These are phyloP conservation scores for Trypoxylus dichotomus DNA, from an alignment of 1,140 invertebrate species.

Conservation along the genomic window DNA sequence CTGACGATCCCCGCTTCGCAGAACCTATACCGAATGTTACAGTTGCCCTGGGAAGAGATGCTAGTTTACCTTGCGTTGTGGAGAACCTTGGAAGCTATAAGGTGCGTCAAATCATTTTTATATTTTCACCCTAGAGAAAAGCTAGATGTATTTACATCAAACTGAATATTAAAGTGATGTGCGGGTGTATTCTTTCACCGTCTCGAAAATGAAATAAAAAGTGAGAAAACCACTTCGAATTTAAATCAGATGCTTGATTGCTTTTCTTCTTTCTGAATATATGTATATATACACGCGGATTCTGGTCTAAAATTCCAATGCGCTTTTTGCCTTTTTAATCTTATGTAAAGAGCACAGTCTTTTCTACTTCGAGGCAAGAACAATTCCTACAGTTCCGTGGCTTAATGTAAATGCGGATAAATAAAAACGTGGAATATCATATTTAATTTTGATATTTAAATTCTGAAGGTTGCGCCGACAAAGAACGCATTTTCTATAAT, in stretches of 20 bases:
- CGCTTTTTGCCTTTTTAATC: too few relatives aligned
- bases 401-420: too few relatives aligned
- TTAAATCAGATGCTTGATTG: neutral
- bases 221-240: neutral
- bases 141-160: neutral
- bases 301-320: too few relatives aligned
- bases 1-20: constrained; percentile 79
- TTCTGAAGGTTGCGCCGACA: too few relatives aligned
- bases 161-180: neutral
- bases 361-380: too few relatives aligned
- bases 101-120: constrained; percentile 59
- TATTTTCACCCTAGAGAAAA: constrained; percentile 5
- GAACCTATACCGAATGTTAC: constrained; percentile 88
- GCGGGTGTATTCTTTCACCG: neutral
- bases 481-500: too few relatives aligned
- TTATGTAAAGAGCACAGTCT: too few relatives aligned
- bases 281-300: neutral
- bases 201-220: neutral
- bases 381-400: too few relatives aligned
- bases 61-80: constrained; percentile 83
- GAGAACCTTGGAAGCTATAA: constrained; percentile 85
- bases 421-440: too few relatives aligned
- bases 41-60: constrained; percentile 83
- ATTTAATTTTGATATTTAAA: too few relatives aligned
- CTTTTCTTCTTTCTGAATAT: neutral